Conservation (phyloP, 2,797 vertebrate species). For the Oophaga sylvatica region DNA sequence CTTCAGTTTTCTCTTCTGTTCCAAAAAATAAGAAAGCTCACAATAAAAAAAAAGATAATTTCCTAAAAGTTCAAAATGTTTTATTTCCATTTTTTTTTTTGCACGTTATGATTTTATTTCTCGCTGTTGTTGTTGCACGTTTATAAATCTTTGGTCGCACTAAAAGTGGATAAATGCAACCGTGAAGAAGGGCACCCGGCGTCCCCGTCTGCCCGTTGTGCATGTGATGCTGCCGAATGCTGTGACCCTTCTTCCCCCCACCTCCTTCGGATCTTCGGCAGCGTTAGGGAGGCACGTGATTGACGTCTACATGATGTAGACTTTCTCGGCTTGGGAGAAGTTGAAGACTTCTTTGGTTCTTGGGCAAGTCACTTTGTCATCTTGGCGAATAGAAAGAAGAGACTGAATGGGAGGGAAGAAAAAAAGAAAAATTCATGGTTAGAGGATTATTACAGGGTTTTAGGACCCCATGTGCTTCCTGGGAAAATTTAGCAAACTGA, state of each 20-base stretch:
- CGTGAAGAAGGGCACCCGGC: slow-evolving; percentile 65
- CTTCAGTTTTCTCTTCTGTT: slow-evolving; percentile 71
- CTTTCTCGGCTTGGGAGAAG: slow-evolving; percentile 99
- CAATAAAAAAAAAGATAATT: slow-evolving; percentile 71
- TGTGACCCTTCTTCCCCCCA: background rate
- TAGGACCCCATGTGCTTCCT: too few relatives aligned
- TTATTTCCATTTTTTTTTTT: slow-evolving; percentile 33
- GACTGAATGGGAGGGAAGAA: slow-evolving; percentile 76
- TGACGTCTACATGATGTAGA: slow-evolving; percentile 94
- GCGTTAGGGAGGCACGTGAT: slow-evolving; percentile 67
- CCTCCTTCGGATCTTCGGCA: background rate
- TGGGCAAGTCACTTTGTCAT: slow-evolving; percentile 97
- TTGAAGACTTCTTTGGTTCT: slow-evolving; percentile 99
- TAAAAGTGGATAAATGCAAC: slow-evolving; percentile 73
- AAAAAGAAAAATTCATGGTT: background rate
- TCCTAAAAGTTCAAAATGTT: slow-evolving; percentile 71
- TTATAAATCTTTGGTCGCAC: slow-evolving; percentile 78
- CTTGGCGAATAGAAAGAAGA: slow-evolving; percentile 98
- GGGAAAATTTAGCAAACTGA: too few relatives aligned
- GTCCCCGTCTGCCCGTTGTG: slow-evolving; percentile 67
- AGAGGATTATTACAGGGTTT: too few relatives aligned
- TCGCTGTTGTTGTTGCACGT: slow-evolving; percentile 69
- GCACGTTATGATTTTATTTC: slow-evolving; percentile 59
- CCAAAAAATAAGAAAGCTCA: slow-evolving; percentile 79
- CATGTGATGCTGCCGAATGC: slow-evolving; percentile 66